These are phyloP conservation scores for Eupsilia transversa DNA, from an alignment of 2,888 invertebrate genomes.

Conservation along the genomic window DNA sequence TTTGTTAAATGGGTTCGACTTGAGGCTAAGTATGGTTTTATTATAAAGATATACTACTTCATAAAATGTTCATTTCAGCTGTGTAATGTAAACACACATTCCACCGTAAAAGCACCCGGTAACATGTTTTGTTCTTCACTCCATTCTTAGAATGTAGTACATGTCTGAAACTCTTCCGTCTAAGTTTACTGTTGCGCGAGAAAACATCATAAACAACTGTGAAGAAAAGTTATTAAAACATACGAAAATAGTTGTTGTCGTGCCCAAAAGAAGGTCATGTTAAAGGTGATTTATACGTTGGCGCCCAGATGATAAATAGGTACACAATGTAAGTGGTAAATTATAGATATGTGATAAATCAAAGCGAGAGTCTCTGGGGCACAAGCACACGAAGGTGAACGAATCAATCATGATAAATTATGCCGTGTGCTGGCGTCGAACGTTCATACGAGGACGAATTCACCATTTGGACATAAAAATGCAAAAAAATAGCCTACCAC, in stretches of 20 bases:
- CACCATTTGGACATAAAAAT: conserved; percentile 50
- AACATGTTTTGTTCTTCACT: conserved; percentile 63
- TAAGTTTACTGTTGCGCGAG: conserved; percentile 41
- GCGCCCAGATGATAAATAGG: conserved; percentile 67
- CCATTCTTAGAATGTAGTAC: conserved; percentile 47
- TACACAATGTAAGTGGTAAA: conserved; percentile 73
- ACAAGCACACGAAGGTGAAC: conserved; percentile 68
- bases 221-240: conserved; percentile 42
- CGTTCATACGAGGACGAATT: conserved; percentile 60
- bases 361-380: conserved; percentile 67
- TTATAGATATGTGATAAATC: conserved; percentile 75
- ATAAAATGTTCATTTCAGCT: conserved; percentile 38
- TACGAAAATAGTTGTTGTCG: conserved; percentile 49
- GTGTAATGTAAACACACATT: conserved; percentile 40
- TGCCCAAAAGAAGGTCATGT: conserved; percentile 40
- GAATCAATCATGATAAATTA: conserved; percentile 77
- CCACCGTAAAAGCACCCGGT: conserved; percentile 45
- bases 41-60: conserved; percentile 32
- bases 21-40: neutral
- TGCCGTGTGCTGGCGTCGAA: conserved; percentile 68
- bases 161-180: conserved; percentile 56
- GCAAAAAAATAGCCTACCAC: conserved; percentile 29
- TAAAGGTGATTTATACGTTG: conserved; percentile 65
- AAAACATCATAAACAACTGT: conserved; percentile 46
- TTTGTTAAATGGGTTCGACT: neutral